Conservation (phyloP, 1,140 invertebrate genomes). For the Eubasilissa regina region DNA sequence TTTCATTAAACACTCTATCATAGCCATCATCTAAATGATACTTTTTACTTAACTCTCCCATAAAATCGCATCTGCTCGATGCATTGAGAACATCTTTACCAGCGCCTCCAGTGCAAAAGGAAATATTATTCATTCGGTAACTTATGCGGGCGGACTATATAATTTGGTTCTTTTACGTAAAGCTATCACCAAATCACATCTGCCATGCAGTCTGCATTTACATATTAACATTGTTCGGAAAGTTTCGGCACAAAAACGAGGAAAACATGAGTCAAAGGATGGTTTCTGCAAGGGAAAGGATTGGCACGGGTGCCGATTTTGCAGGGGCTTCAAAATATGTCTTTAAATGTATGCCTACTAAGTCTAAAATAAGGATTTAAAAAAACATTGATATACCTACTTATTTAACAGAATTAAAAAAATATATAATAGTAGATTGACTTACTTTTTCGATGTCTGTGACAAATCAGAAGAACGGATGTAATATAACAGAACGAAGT, state of each 20-base stretch:
- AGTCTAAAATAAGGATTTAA: no score
- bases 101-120: neutral
- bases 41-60: neutral
- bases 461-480: no score
- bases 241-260: constrained; percentile 52
- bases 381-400: no score
- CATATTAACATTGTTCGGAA: constrained; percentile 57
- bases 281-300: constrained; percentile 27
- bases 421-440: no score
- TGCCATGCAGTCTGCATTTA: constrained; percentile 48
- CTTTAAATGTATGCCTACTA: no score
- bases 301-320: constrained; percentile 16
- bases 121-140: neutral
- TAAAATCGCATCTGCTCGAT: constrained; percentile 19
- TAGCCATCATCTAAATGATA: neutral
- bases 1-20: neutral
- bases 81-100: neutral
- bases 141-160: neutral
- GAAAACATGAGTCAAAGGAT: constrained; percentile 51
- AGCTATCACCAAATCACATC: constrained; percentile 40
- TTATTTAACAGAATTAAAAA: no score
- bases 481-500: no score
- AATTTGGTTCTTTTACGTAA: neutral
- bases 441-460: no score
- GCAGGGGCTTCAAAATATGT: neutral